Evolutionary conservation across 2,888 invertebrate genomes (phyloP), one percentile per base, ranked within the genome.

Genomic region (Agelastica alni): DNA sequence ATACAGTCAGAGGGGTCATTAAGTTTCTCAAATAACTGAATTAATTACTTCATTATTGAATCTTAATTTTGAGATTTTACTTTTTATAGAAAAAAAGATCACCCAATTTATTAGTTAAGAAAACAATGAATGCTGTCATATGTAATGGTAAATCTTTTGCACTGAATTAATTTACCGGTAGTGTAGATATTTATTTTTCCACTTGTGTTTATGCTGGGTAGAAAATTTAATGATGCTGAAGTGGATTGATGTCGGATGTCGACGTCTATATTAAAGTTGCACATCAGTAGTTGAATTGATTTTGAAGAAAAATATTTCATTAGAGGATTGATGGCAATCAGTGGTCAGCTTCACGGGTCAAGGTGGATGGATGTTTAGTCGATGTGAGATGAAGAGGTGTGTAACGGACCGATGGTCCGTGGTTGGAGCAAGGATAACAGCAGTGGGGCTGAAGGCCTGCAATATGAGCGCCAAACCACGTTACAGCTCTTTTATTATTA

Each of bases 371-470:
- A 69, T 68, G 68, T 70, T 71, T 68, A 70, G 71, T 71, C 70
- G 72, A 44, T 71, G 71, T 71, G 64, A 69, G 59, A 53, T 56
- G 73, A 71, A 69, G 71, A 73, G 72, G 71, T 72, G 74, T 75
- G 73, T 67, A 69, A 67, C 64, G 64, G 66, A 67, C 60, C 63
- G 60, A 63, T 62, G 61, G 63, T 62, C 59, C 63, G 58, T 61
- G 65, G 60, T 70, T 71, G 72, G 69, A 51, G 75, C 73, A 69
- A 73, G 74, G 71, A 71, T 68, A 70, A 72, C 72, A 70, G 69
- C 70, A 70, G 68, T 65, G 70, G 70, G 68, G 70, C 69, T 70
- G 72, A 69, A 68, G 71, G 69, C 76, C 76, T 76, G 76, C 65
- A 75, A 75, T 63, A 64, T 72, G 68, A 72, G 73, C 71, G 74